These are phyloP conservation scores for Synanthedon formicaeformis DNA, from an alignment of 2,888 invertebrate species.

Conservation along the genomic window DNA sequence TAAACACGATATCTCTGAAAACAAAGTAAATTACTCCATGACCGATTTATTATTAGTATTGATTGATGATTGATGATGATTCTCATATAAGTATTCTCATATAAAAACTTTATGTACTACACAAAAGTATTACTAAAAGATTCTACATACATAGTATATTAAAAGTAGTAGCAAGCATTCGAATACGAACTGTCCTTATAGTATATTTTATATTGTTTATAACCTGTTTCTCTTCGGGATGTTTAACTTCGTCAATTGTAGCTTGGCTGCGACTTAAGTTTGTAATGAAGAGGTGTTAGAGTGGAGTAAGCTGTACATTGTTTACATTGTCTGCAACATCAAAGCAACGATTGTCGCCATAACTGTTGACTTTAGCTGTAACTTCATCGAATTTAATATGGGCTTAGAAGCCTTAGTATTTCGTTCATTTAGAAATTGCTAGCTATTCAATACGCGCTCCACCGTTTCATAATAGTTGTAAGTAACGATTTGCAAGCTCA, in stretches of 20 bases:
- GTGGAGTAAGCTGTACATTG: background rate
- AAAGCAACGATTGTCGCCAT: background rate
- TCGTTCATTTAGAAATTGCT: background rate
- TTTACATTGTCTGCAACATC: background rate
- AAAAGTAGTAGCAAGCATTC: too few relatives aligned
- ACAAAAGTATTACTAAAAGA: too few relatives aligned
- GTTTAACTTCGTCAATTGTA: background rate
- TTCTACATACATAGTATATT: too few relatives aligned
- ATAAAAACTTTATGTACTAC: too few relatives aligned
- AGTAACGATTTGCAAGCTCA: slow-evolving; percentile 3
- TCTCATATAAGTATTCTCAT: too few relatives aligned
- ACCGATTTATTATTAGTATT: too few relatives aligned
- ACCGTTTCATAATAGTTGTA: background rate
- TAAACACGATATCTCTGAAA: too few relatives aligned
- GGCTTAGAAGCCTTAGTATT: background rate
- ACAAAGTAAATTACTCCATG: too few relatives aligned
- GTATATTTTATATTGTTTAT: too few relatives aligned
- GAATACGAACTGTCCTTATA: too few relatives aligned
- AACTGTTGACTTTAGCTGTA: background rate
- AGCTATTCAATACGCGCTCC: background rate
- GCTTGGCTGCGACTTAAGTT: background rate
- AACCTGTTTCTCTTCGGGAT: background rate
- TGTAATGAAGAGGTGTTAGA: background rate
- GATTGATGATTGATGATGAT: too few relatives aligned
- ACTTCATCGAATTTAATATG: background rate